Evolutionary conservation across 2,113 vertebrate species (phyloP).

Genomic region (Xyrauchen texanus): DNA sequence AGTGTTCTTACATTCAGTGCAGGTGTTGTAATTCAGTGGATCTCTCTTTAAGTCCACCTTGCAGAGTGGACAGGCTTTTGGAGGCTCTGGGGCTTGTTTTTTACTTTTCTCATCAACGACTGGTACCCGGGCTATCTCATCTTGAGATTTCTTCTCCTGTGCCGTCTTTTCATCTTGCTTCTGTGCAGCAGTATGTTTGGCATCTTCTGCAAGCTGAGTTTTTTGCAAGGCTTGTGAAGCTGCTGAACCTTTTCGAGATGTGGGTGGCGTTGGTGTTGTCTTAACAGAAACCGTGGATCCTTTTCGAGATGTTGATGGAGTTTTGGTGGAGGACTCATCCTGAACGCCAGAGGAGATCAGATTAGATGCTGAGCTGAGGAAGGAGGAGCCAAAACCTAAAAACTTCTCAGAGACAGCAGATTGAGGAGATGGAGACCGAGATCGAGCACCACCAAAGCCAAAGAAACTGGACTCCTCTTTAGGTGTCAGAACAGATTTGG

Average conservation of each 20-base stretch:
- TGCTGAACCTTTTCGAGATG: constrained; percentile 35
- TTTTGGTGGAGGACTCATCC: constrained; percentile 31
- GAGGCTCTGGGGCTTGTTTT: neutral
- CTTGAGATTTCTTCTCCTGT: constrained; percentile 2
- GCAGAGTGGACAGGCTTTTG: constrained; percentile 68
- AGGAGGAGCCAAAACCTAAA: constrained; percentile 49
- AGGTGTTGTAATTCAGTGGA: constrained; percentile 85
- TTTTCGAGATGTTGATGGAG: constrained; percentile 39
- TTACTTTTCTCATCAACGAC: constrained; percentile 59
- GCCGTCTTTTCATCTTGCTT: constrained; percentile 36
- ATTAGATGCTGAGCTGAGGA: constrained; percentile 53
- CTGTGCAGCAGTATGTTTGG: neutral
- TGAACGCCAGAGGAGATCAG: constrained; percentile 44
- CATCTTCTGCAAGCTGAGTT: neutral
- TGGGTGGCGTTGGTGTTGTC: constrained; percentile 34
- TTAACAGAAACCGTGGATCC: constrained; percentile 38
- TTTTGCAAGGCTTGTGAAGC: constrained; percentile 14
- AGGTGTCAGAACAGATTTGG: constrained; percentile 60
- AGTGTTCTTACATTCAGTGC: constrained; percentile 86
- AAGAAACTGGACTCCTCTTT: constrained; percentile 72
- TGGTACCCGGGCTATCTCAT: constrained; percentile 14
- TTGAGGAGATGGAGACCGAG: constrained; percentile 76
- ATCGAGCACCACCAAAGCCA: constrained; percentile 77
- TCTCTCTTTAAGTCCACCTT: constrained; percentile 86
- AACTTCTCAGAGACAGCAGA: constrained; percentile 80